Evolutionary conservation across 2,797 vertebrate genomes (phyloP), one percentile per base, ranked within the genome.

Genomic region (Thunnus albacares): DNA sequence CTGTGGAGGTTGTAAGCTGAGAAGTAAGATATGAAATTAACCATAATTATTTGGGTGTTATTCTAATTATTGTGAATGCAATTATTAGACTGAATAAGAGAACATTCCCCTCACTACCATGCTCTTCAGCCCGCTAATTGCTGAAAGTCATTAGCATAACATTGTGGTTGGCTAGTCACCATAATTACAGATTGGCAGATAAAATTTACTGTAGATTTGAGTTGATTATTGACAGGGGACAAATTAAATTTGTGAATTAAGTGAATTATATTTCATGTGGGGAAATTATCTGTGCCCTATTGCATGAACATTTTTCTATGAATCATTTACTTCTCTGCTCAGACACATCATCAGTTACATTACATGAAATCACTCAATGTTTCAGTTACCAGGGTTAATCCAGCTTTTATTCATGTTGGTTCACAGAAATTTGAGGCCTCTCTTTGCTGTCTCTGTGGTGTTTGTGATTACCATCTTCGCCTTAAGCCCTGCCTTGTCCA

Each of bases 91-190:
- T 61, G 13, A 66, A 69, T 45, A 38, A 30, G 43, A 55, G 51
- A 81, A 38, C 17, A 20, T 64, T 51, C n/a, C 28, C 18, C 47
- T 33, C 38, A 47, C 41, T 52, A 56, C 59, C 47, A 38, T 1
- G 3, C 26, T 77, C 56, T 61, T 75, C 45, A 71, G 45, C n/a
- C 22, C 51, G 26, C 45, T 79, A 60, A 69, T 38, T 83, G 22
- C 75, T 70, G 30, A 61, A 75, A 57, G 47, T 43, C 69, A 86
- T 87, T 75, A 79, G 43, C 57, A 58, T 63, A 66, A 51, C 28
- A 68, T 22, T 51, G 30, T 24, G 55, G 51, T 53, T 71, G 74
- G 70, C 38, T 81, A 14, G 45, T 80, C 51, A 59, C 20, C 17
- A 58, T 56, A 70, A 77, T 84, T 65, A 71, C 35, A 75, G 20